phyloP scores from a whole-genome alignment of 2,888 invertebrate species.

The Neoaliturus tenellus region DNA sequence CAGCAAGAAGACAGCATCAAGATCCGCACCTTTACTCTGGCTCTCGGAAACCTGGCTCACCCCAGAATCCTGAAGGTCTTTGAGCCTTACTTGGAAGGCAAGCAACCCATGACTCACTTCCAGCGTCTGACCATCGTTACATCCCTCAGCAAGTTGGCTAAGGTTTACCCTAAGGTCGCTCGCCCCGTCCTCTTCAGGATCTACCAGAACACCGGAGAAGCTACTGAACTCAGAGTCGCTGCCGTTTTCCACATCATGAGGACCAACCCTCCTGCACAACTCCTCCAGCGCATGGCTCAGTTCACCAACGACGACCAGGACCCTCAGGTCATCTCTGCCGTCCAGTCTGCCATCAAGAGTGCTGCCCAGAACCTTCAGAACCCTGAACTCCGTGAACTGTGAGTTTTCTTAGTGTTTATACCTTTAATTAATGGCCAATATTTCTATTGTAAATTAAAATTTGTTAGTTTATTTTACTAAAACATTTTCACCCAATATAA shows the following conservation, averaged over 20 bases:
- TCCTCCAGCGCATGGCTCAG: constrained; percentile 83
- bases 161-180: constrained; percentile 74
- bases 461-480: no score
- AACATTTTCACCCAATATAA: no score
- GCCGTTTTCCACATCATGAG: constrained; percentile 79
- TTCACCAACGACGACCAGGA: constrained; percentile 80
- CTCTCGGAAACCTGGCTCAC: constrained; percentile 81
- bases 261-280: constrained; percentile 77
- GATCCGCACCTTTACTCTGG: constrained; percentile 78
- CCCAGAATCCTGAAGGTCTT: constrained; percentile 77
- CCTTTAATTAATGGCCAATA: background rate
- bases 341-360: constrained; percentile 78
- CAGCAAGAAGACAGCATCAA: constrained; percentile 75
- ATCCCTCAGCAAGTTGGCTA: constrained; percentile 75
- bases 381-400: constrained; percentile 62
- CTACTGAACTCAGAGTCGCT: constrained; percentile 79
- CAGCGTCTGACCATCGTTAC: constrained; percentile 80
- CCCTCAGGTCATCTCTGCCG: constrained; percentile 79
- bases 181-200: constrained; percentile 80
- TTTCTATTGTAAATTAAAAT: background rate
- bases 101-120: constrained; percentile 75
- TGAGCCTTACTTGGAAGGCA: constrained; percentile 83
- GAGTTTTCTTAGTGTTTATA: background rate
- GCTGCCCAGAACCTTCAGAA: constrained; percentile 71
- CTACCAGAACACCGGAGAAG: constrained; percentile 80